These are phyloP conservation scores for Oreochromis tanganicae DNA, from an alignment of 2,113 vertebrate genomes.

Conservation along the genomic window DNA sequence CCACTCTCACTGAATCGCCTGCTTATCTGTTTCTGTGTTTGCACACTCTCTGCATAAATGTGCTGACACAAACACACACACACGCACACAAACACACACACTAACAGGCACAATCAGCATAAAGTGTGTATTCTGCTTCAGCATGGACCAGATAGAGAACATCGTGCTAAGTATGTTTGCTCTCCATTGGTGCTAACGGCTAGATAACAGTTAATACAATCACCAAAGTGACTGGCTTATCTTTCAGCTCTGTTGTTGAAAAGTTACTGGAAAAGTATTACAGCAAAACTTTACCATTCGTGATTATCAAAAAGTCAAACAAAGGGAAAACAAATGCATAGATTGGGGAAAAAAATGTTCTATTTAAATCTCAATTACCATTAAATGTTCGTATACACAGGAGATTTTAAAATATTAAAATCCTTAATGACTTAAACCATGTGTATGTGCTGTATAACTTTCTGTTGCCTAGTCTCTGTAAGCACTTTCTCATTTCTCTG, in stretches of 20 bases:
- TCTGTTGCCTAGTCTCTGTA: neutral
- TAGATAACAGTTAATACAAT: conserved; percentile 59
- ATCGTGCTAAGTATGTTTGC: conserved; percentile 58
- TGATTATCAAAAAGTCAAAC: neutral
- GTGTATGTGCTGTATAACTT: neutral
- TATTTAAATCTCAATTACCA: neutral
- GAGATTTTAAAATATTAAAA: neutral
- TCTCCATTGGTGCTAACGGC: conserved; percentile 22
- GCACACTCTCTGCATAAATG: conserved; percentile 42
- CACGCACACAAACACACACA: neutral
- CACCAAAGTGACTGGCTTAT: conserved; percentile 35
- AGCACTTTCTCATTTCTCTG: neutral
- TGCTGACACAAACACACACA: neutral
- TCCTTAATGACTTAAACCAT: neutral
- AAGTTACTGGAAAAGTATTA: conserved; percentile 48
- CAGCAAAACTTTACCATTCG: neutral
- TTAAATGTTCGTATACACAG: neutral
- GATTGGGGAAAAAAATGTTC: neutral
- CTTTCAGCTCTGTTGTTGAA: conserved; percentile 39
- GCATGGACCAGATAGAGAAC: conserved; percentile 44
- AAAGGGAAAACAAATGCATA: neutral
- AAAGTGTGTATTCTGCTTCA: conserved; percentile 39
- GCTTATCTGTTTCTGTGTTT: conserved; percentile 56
- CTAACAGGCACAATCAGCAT: conserved; percentile 6
- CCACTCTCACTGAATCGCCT: conserved; percentile 17